A percentile compares a stretch with the other conserved stretches of the same genome.
phyloP scores from a whole-genome alignment of 2,797 vertebrate genomes.

The Sebastolobus altivelis region DNA sequence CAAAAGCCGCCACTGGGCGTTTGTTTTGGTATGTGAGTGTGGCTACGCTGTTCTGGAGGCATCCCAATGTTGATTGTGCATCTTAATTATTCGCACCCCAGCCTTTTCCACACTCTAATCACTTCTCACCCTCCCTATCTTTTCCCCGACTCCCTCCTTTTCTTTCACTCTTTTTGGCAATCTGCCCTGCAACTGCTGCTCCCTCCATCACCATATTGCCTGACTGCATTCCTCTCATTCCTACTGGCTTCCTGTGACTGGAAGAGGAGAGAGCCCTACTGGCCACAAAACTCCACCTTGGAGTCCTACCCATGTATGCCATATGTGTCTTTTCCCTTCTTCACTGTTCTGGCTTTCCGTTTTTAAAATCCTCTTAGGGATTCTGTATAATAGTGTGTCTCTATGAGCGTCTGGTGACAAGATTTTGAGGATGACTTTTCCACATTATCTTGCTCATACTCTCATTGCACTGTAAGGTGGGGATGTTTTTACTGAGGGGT shows the following conservation, averaged over 20 bases:
- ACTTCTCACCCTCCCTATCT: conserved; percentile 51
- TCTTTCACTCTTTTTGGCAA: conserved; percentile 65
- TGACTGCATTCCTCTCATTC: conserved; percentile 85
- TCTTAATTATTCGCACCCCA: conserved; percentile 10
- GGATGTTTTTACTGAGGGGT: conserved; percentile 8
- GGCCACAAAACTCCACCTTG: conserved; percentile 74
- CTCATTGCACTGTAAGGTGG: conserved; percentile 8
- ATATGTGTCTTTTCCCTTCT: conserved; percentile 42
- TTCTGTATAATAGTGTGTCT: background rate
- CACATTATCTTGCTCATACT: background rate
- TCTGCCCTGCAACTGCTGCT: conserved; percentile 78
- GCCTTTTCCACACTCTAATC: conserved; percentile 27
- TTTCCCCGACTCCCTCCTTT: conserved; percentile 43
- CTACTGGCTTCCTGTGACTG: conserved; percentile 82
- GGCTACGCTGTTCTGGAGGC: background rate
- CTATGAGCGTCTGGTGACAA: background rate
- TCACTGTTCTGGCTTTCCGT: conserved; percentile 16
- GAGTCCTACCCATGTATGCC: conserved; percentile 57
- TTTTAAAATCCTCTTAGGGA: conserved; percentile 8
- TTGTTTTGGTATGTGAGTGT: conserved; percentile 12
- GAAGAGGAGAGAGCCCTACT: conserved; percentile 68
- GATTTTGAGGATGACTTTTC: conserved; percentile 1
- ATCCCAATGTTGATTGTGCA: background rate
- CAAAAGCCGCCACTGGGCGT: background rate
- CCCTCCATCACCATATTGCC: conserved; percentile 76